These are phyloP conservation scores for Teleopsis dalmanni DNA, from an alignment of 1,140 invertebrate genomes.

Conservation along the genomic window DNA sequence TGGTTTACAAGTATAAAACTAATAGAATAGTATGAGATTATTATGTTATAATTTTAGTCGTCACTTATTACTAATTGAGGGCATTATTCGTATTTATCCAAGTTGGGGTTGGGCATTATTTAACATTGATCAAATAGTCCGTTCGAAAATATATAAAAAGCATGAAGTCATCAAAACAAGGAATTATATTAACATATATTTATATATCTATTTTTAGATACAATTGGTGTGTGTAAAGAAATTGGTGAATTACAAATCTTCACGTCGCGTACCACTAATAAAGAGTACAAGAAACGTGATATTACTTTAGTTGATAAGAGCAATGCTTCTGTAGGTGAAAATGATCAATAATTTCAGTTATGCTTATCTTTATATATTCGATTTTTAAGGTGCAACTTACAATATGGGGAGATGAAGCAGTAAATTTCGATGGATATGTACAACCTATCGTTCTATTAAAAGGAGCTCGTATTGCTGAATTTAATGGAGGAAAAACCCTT, in stretches of 20 bases:
- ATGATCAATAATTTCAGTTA: background rate
- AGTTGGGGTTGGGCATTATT: too few relatives aligned
- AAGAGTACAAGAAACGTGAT: conserved; percentile 85
- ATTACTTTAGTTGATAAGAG: conserved; percentile 80
- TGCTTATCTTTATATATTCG: background rate
- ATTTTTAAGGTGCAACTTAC: conserved; percentile 54
- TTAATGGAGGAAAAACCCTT: conserved; percentile 58
- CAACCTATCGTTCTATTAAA: conserved; percentile 81
- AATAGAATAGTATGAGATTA: too few relatives aligned
- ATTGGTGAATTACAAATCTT: conserved; percentile 65
- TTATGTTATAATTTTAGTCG: too few relatives aligned
- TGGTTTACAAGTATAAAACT: background rate
- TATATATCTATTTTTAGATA: conserved; percentile 55
- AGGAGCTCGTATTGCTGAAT: conserved; percentile 66
- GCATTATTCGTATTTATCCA: too few relatives aligned
- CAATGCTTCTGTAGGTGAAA: conserved; percentile 57
- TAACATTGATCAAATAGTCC: too few relatives aligned
- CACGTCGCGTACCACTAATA: conserved; percentile 62
- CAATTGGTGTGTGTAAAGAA: conserved; percentile 82
- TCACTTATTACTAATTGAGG: too few relatives aligned
- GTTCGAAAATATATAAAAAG: too few relatives aligned
- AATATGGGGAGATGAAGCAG: conserved; percentile 75
- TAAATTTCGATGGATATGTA: conserved; percentile 67
- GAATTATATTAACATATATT: conserved; percentile 7
- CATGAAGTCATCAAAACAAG: too few relatives aligned